Evolutionary conservation across 2,888 invertebrate genomes (phyloP).

Genomic region (Chromoteleia sp.): DNA sequence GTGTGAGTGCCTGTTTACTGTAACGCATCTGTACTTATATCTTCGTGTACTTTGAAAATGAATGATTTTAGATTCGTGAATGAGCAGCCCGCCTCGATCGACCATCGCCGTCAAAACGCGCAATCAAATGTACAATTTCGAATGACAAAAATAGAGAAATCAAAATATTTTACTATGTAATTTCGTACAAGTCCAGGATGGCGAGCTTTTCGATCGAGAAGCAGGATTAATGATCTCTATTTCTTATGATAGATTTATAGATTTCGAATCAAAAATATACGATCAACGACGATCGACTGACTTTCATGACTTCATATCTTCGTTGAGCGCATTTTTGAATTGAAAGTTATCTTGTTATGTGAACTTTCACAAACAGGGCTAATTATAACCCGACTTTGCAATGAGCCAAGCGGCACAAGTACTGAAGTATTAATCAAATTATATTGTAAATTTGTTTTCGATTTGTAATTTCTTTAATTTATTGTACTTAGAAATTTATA

Average conservation of each 20-base stretch:
- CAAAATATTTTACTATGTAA: slow-evolving; percentile 62
- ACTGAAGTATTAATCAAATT: slow-evolving; percentile 47
- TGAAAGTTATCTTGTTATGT: slow-evolving; percentile 46
- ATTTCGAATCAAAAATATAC: slow-evolving; percentile 56
- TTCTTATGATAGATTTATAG: slow-evolving; percentile 54
- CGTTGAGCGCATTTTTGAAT: slow-evolving; percentile 43
- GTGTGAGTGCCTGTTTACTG: slow-evolving; percentile 84
- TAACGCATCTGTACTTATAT: slow-evolving; percentile 73
- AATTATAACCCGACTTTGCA: slow-evolving; percentile 50
- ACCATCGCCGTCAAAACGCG: slow-evolving; percentile 21
- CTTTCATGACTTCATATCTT: slow-evolving; percentile 29
- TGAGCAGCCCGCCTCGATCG: slow-evolving; percentile 69
- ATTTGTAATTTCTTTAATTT: slow-evolving; percentile 50
- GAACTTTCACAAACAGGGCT: slow-evolving; percentile 62
- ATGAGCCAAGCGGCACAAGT: slow-evolving; percentile 43
- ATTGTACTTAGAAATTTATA: slow-evolving; percentile 41
- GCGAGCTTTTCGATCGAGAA: slow-evolving; percentile 70
- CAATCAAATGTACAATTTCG: slow-evolving; percentile 59
- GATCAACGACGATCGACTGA: slow-evolving; percentile 55
- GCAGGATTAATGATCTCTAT: slow-evolving; percentile 67
- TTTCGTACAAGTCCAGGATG: slow-evolving; percentile 56
- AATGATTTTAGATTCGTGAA: slow-evolving; percentile 56
- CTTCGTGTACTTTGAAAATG: slow-evolving; percentile 62
- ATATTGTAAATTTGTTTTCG: slow-evolving; percentile 43
- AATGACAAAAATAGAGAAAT: slow-evolving; percentile 37